Base-by-base conservation (phyloP, 2,113 vertebrate genomes). In the Tamias sibiricus region DNA sequence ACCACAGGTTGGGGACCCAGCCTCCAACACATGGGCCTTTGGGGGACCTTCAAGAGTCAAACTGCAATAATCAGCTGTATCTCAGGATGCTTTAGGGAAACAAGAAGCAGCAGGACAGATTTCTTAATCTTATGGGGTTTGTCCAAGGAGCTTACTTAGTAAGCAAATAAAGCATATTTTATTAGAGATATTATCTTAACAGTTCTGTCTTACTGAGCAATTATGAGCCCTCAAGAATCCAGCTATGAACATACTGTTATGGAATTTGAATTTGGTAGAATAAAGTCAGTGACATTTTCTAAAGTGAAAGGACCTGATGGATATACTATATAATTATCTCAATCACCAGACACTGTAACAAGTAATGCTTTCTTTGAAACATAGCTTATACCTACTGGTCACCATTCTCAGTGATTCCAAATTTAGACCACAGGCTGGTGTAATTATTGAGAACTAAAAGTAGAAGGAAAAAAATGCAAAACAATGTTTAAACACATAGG, bases 191-290 rank as follows among this genome's bases (percentile, higher is more conserved):
- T 12, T 72, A 62, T 91, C 44, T 54, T 64, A 66, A 75, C 22
- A 44, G 4, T 74, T 72, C 16, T 89, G 35, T 82, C 32, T 59
- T 26, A 82, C 62, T 4, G 72, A 68, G 32, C 26, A 71, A 69
- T 64, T 92, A n/a, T 52, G 79, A 93, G 14, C n/a, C 49, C 16
- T 72, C 14, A 52, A 37, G 94, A 24, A 89, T 91, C n/a, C 87
- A 91, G 44, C 5, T 30, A 52, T 62, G n/a, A 80, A 30, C 24
- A 86, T 0, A 0, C 2, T 59, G 8, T 26, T 94, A 30, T 57
- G 20, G 57, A 71, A 79, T 71, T 44, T 92, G 75, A 91, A 91
- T 71, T 93, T 86, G 83, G 69, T 82, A 76, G 66, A 89, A 74
- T 69, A 74, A 4, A 49, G 19, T 94, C 32, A 44, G 16, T 86